Conservation (phyloP, 2,113 vertebrate genomes). For the Phocoena phocoena region DNA sequence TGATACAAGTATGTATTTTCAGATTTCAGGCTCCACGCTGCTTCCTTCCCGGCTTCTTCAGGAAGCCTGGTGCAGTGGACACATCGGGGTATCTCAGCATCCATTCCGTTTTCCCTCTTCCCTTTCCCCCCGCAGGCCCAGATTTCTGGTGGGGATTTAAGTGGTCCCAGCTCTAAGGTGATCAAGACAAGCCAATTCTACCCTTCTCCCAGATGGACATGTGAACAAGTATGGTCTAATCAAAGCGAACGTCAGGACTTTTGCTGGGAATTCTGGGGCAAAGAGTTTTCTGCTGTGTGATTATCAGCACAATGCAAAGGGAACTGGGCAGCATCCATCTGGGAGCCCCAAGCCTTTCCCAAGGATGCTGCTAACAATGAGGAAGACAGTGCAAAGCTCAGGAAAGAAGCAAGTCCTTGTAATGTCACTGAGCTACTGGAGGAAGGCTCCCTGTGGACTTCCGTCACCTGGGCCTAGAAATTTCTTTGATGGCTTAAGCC, state of each 20-base stretch:
- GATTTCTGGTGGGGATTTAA: neutral
- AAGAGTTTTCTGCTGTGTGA: neutral
- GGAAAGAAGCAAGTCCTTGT: neutral
- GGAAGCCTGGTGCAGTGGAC: neutral
- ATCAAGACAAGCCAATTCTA: neutral
- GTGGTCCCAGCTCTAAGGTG: neutral
- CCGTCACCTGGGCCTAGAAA: neutral
- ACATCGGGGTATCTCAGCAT: no score
- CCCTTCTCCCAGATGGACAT: neutral
- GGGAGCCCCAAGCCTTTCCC: neutral
- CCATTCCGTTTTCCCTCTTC: neutral
- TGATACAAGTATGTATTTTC: neutral
- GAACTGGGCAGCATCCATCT: neutral
- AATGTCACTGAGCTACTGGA: neutral
- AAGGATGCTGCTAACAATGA: fast-evolving
- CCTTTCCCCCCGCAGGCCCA: neutral
- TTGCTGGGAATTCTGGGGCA: neutral
- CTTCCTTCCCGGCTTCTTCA: neutral
- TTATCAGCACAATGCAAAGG: neutral
- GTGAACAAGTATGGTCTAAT: neutral
- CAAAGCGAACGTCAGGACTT: neutral
- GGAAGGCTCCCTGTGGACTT: neutral
- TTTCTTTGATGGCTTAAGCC: neutral
- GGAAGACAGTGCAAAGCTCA: neutral
- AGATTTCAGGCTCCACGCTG: neutral